Conservation (phyloP, 2,888 invertebrate genomes). For the Keiferia lycopersicella region DNA sequence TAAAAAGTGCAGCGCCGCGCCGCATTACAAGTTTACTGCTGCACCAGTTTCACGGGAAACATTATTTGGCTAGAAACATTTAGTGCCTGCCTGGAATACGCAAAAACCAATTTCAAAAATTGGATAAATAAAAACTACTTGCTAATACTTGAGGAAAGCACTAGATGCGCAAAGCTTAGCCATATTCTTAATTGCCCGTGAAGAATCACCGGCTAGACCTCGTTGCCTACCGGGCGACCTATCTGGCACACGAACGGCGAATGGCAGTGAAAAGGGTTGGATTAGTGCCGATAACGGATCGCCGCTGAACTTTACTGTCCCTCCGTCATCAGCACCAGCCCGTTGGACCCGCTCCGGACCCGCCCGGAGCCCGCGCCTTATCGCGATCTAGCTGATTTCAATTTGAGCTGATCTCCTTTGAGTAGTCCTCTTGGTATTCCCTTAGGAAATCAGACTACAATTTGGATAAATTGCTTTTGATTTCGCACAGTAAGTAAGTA, state of each 20-base stretch:
- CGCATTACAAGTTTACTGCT: not conserved
- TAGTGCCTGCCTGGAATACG: not conserved
- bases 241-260: constrained; percentile 41
- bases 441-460: not conserved
- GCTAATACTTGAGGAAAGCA: not conserved
- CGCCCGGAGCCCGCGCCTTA: constrained; percentile 57
- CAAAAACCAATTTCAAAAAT: no score
- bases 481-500: not conserved
- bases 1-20: constrained; percentile 13
- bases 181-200: not conserved
- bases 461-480: not conserved
- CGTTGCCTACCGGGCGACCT: constrained; percentile 3
- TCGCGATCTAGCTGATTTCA: constrained; percentile 66
- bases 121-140: no score
- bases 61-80: not conserved
- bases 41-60: not conserved
- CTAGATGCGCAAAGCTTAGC: no score
- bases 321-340: constrained; percentile 40
- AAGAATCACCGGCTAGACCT: not conserved
- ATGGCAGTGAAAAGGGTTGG: constrained; percentile 75
- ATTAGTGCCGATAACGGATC: constrained; percentile 67
- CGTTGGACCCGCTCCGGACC: constrained; percentile 37
- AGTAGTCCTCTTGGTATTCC: constrained; percentile 9
- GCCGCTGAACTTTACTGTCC: constrained; percentile 45
- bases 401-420: constrained; percentile 54